Conservation (phyloP, 1,140 invertebrate genomes). For the Pseudomyrmex sp. region DNA sequence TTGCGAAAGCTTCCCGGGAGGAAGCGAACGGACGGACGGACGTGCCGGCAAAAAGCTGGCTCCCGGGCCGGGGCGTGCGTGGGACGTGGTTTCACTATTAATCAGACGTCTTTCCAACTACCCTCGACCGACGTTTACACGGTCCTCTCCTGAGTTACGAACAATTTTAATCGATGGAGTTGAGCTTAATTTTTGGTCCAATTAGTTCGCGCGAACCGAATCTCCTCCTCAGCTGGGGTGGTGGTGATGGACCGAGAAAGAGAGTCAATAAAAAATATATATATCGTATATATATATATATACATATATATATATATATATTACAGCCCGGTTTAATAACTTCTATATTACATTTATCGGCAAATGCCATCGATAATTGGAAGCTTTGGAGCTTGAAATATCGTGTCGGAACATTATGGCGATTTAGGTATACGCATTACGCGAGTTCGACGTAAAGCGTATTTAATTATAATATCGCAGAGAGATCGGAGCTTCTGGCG, state of each 20-base stretch:
- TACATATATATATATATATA: too few relatives aligned
- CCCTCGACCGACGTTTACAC: slow-evolving; percentile 58
- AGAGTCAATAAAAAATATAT: slow-evolving; percentile 13
- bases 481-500: background rate
- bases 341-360: slow-evolving; percentile 37
- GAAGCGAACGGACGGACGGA: slow-evolving; percentile 67
- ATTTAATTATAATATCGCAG: slow-evolving; percentile 24
- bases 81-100: slow-evolving; percentile 69
- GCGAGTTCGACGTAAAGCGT: slow-evolving; percentile 17
- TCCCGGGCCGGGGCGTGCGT: slow-evolving; percentile 37
- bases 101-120: slow-evolving; percentile 69
- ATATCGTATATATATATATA: too few relatives aligned
- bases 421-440: slow-evolving; percentile 2
- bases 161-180: slow-evolving; percentile 70
- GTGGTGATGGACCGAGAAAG: background rate
- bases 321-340: slow-evolving; percentile 21
- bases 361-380: slow-evolving; percentile 8
- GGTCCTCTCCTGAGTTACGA: slow-evolving; percentile 56
- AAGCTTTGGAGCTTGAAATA: slow-evolving; percentile 3
- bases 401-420: slow-evolving; percentile 24
- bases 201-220: slow-evolving; percentile 53
- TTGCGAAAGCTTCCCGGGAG: slow-evolving; percentile 53
- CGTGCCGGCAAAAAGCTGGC: slow-evolving; percentile 60
- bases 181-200: slow-evolving; percentile 52
- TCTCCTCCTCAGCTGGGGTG: background rate